Conservation (phyloP, 2,797 vertebrate genomes). For the Sphaeramia orbicularis region DNA sequence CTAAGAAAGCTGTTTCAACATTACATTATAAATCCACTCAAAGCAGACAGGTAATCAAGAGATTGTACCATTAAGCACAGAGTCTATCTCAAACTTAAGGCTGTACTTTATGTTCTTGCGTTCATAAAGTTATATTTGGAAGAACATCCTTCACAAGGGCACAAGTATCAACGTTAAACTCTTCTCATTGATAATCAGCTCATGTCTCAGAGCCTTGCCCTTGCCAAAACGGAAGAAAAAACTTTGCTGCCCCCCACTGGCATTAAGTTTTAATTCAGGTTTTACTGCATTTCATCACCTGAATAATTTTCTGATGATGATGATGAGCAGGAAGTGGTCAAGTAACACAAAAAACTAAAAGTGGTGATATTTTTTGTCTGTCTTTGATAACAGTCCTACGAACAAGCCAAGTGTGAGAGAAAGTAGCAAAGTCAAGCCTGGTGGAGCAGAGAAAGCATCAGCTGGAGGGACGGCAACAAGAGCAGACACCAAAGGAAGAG, state of each 20-base stretch:
- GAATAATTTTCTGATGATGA: slow-evolving; percentile 7
- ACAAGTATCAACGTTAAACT: slow-evolving; percentile 25
- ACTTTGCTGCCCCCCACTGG: slow-evolving; percentile 60
- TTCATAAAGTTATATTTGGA: not conserved
- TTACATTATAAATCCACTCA: not conserved
- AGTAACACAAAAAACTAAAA: slow-evolving; percentile 13
- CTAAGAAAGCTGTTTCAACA: not conserved
- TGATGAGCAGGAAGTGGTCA: not conserved
- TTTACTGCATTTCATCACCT: slow-evolving; percentile 2
- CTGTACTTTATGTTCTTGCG: not conserved
- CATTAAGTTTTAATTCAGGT: slow-evolving; percentile 24
- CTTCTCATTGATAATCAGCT: slow-evolving; percentile 36
- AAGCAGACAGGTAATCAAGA: not conserved
- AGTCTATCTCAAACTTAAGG: slow-evolving; percentile 5
- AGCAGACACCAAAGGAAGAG: slow-evolving; percentile 86
- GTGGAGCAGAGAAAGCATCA: slow-evolving; percentile 83
- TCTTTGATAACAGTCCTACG: slow-evolving; percentile 80
- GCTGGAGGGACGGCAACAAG: slow-evolving; percentile 65
- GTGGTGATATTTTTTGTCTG: slow-evolving; percentile 11
- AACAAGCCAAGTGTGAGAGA: slow-evolving; percentile 85
- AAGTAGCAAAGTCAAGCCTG: slow-evolving; percentile 78
- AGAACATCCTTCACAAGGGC: slow-evolving; percentile 25
- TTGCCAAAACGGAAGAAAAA: slow-evolving; percentile 37
- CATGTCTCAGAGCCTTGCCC: slow-evolving; percentile 41
- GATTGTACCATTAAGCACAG: not conserved